Evolutionary conservation across 2,113 vertebrate species (phyloP).

Genomic region (Phocoena sinus): DNA sequence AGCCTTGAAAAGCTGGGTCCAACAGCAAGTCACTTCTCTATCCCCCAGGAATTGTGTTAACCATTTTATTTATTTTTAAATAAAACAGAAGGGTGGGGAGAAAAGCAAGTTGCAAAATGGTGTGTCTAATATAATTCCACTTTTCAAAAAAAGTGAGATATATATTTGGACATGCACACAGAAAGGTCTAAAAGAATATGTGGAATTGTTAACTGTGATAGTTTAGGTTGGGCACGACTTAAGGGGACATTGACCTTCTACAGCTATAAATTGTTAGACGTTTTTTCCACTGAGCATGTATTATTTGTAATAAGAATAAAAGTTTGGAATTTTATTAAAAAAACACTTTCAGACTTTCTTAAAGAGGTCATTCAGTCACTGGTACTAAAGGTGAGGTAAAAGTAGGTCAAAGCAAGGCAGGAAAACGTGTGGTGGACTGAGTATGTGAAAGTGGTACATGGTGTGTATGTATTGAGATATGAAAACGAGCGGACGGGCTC

Average conservation of each 20-base stretch:
- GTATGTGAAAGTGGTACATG: no score
- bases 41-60: not conserved
- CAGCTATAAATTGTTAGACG: not conserved
- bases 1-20: not conserved
- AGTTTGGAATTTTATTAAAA: not conserved
- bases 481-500: not conserved
- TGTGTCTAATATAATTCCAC: not conserved
- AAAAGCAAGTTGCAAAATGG: not conserved
- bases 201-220: not conserved
- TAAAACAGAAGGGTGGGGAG: not conserved
- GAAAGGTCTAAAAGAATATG: not conserved
- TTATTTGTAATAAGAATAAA: not conserved
- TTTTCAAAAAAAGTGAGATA: not conserved
- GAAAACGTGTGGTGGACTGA: not conserved
- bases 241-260: not conserved
- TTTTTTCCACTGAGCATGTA: not conserved
- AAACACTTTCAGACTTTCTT: not conserved
- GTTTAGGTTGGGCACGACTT: not conserved
- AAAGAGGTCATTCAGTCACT: not conserved
- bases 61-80: not conserved
- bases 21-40: not conserved
- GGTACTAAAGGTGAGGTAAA: not conserved
- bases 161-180: not conserved
- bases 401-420: not conserved
- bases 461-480: no score